Evolutionary conservation across 1,140 invertebrate species (phyloP), one percentile per base, ranked within the genome.

Genomic region (Ceratina australensis): DNA sequence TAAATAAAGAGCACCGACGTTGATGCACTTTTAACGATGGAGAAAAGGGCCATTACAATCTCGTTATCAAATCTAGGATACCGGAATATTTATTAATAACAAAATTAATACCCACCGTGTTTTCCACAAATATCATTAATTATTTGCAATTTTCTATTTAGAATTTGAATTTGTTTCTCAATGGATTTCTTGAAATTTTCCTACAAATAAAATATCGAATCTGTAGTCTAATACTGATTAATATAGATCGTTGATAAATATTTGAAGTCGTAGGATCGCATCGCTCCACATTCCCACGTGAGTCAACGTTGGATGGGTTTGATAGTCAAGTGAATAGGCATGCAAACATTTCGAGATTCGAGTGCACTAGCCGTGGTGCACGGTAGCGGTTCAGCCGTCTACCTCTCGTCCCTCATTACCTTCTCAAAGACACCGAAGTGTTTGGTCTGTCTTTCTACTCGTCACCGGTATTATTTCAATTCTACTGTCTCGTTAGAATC

Each of bases 261-360:
- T 42, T 42, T 42, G 33, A 42, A 20, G 15, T 18, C 10, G 18
- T 20, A 20, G 13, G n/a, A 13, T 22, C 12, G n/a, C 12, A 16
- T 64, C 61, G 20, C 33, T 22, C 15, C 22, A 22, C 47, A 50
- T 73, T 73, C 71, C 71, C 60, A 73, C 60, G 47, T 20, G 3
- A 52, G 15, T 16, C 3, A 2, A 10, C n/a, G 28, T 64, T 24
- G 47, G 42, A 72, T 22, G 13, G 20, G 3, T 71, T 20, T 42
- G 24, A 26, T 26, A 13, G 60, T 24, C 18, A 12, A 20, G 16
- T 64, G 57, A 80, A 57, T 71, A 63, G 33, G 52, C 59, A 59
- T 64, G 71, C 64, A 81, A 81, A 80, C 75, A 81, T 80, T 81
- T 81, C 64, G 80, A 28, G 63, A 52, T 33, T 80, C 57, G 26